Evolutionary conservation across 2,888 invertebrate species (phyloP).

Genomic region (Diplolepis rosae): DNA sequence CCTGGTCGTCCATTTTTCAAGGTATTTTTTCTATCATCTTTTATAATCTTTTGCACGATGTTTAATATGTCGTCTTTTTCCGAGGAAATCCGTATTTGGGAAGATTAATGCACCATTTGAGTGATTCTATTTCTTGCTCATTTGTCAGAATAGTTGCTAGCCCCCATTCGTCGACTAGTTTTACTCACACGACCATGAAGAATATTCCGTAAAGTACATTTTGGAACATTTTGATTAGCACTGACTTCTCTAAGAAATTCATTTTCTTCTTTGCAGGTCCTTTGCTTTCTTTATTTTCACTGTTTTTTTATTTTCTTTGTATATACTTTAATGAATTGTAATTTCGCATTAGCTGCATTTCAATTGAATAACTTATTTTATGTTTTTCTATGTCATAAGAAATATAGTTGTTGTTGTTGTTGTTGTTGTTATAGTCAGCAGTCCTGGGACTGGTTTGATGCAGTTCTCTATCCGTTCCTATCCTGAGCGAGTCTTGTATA

Average conservation of each 20-base stretch:
- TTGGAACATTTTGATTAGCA: not conserved
- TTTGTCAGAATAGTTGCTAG: not conserved
- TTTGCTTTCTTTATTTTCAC: too few relatives aligned
- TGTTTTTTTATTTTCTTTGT: too few relatives aligned
- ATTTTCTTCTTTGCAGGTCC: too few relatives aligned
- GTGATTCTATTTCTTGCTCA: not conserved
- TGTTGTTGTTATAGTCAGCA: too few relatives aligned
- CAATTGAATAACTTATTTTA: too few relatives aligned
- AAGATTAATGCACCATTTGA: not conserved
- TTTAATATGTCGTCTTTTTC: not conserved
- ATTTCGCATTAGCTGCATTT: too few relatives aligned
- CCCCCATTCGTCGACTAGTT: not conserved
- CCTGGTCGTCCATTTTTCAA: constrained; percentile 40
- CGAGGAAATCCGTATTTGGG: not conserved
- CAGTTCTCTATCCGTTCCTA: too few relatives aligned
- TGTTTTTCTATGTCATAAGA: too few relatives aligned
- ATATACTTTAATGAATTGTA: too few relatives aligned
- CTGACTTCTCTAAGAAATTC: not conserved
- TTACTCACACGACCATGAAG: not conserved
- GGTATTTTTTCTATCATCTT: constrained; percentile 39
- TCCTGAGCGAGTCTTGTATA: too few relatives aligned
- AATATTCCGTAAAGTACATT: not conserved
- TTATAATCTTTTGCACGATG: not conserved
- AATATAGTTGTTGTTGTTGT: too few relatives aligned
- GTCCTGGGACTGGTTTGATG: too few relatives aligned